A percentile compares a stretch with the other conserved stretches of the same genome.
These are phyloP conservation scores for Dasyornis broadbenti DNA, from an alignment of 2,113 vertebrate genomes.

Conservation along the genomic window DNA sequence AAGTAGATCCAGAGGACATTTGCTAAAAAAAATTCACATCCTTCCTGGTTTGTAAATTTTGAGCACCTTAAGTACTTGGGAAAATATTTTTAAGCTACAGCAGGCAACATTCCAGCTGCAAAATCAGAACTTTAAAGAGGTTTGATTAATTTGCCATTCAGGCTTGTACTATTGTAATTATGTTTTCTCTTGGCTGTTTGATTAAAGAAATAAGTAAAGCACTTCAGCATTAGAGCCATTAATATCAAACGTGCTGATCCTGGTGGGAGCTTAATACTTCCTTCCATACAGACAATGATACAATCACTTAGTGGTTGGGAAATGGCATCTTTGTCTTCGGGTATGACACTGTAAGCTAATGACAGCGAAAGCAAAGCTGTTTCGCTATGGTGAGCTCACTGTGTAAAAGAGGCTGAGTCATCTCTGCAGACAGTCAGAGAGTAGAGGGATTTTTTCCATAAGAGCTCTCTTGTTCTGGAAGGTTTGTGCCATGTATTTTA, in stretches of 20 bases:
- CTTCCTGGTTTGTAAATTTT: neutral
- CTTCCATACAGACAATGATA: neutral
- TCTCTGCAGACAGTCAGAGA: neutral
- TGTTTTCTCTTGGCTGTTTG: slow-evolving; percentile 11
- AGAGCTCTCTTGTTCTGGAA: neutral
- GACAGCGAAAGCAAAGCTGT: neutral
- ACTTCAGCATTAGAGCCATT: neutral
- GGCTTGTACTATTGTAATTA: neutral
- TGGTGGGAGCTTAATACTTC: neutral
- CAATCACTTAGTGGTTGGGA: neutral
- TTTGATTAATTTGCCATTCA: slow-evolving; percentile 33
- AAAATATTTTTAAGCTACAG: neutral
- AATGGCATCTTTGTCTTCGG: neutral
- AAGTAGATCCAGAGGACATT: neutral
- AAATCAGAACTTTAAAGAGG: slow-evolving; percentile 23
- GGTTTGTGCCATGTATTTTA: neutral
- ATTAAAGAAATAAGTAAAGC: slow-evolving; percentile 24
- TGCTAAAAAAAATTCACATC: neutral
- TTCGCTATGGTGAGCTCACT: neutral
- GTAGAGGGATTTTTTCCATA: neutral
- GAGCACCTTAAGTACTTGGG: neutral
- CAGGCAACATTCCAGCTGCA: neutral
- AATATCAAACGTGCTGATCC: neutral
- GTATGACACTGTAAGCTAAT: neutral
- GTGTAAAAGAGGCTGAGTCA: neutral